Conservation (phyloP, 2,888 invertebrate species). For the Drosophila borealis region DNA sequence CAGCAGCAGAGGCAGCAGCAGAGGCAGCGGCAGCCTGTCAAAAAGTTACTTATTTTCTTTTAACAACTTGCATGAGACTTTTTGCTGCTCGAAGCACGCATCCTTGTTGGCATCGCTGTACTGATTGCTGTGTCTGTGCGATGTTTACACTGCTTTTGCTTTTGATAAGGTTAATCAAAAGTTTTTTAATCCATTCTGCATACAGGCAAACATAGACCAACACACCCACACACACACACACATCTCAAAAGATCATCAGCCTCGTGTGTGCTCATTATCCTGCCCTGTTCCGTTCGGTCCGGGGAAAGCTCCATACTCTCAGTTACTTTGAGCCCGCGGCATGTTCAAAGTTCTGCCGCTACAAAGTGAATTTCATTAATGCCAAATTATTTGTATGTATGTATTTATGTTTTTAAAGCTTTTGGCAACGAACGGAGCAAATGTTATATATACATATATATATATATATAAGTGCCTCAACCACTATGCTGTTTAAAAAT, state of each 20-base stretch:
- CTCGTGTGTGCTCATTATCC: slow-evolving; percentile 77
- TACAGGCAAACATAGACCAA: slow-evolving; percentile 68
- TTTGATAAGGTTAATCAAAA: slow-evolving; percentile 83
- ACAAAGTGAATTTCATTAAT: slow-evolving; percentile 81
- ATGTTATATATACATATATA: slow-evolving; percentile 1
- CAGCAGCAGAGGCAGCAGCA: slow-evolving; percentile 19
- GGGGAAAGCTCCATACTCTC: slow-evolving; percentile 5
- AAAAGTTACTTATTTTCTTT: slow-evolving; percentile 80
- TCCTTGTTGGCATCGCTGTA: slow-evolving; percentile 34
- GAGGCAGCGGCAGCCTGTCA: slow-evolving; percentile 62
- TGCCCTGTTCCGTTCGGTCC: slow-evolving; percentile 5
- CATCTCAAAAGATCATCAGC: slow-evolving; percentile 55
- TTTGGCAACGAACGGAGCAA: slow-evolving; percentile 14
- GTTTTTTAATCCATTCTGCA: slow-evolving; percentile 82
- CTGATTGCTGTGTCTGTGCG: slow-evolving; percentile 71
- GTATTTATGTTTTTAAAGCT: slow-evolving; percentile 65
- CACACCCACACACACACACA: slow-evolving; percentile 17
- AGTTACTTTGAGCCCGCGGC: slow-evolving; percentile 60
- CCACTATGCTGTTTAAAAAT: slow-evolving; percentile 63
- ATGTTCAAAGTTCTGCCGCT: slow-evolving; percentile 59
- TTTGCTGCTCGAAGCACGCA: slow-evolving; percentile 39
- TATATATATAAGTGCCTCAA: background rate
- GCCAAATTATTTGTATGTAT: slow-evolving; percentile 74
- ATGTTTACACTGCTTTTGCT: slow-evolving; percentile 78
- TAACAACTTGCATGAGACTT: slow-evolving; percentile 77